Conservation (phyloP, 2,888 invertebrate species). For the Athripsodes cinereus region DNA sequence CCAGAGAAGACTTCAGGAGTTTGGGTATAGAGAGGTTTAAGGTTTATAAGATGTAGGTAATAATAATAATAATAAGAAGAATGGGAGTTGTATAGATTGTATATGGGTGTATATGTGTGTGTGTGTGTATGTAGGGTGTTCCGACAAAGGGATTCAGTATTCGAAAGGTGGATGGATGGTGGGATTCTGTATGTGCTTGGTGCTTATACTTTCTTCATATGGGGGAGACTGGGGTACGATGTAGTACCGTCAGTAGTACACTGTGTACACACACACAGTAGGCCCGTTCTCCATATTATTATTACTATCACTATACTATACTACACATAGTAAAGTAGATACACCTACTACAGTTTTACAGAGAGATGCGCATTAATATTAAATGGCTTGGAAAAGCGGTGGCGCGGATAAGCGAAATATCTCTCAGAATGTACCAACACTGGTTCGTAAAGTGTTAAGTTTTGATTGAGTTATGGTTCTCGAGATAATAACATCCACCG, state of each 20-base stretch:
- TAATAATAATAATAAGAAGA: too few species aligned
- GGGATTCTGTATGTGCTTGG: not conserved
- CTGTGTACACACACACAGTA: too few species aligned
- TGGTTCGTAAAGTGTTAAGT: not conserved
- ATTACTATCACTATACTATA: too few species aligned
- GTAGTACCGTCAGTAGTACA: too few species aligned
- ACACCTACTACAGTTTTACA: not conserved
- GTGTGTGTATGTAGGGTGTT: not conserved
- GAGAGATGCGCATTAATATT: constrained; percentile 51
- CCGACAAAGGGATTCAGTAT: not conserved
- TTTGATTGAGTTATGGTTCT: constrained; percentile 2
- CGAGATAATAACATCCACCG: not conserved
- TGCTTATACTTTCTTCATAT: not conserved
- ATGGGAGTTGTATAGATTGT: too few species aligned
- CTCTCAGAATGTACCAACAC: constrained; percentile 12
- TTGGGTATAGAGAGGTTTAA: not conserved
- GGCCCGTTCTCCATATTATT: too few species aligned
- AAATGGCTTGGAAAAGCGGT: constrained; percentile 52
- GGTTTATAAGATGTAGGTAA: not conserved
- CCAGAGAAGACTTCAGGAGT: too few species aligned
- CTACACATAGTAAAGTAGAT: not conserved
- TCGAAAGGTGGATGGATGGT: not conserved
- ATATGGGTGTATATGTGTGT: too few species aligned
- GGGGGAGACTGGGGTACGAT: too few species aligned
- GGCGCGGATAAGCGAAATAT: constrained; percentile 21